Percentiles rank a stretch among this genome's conserved stretches.
These are phyloP conservation scores for Agrotis ipsilon DNA, from an alignment of 2,888 invertebrate genomes.

Conservation along the genomic window DNA sequence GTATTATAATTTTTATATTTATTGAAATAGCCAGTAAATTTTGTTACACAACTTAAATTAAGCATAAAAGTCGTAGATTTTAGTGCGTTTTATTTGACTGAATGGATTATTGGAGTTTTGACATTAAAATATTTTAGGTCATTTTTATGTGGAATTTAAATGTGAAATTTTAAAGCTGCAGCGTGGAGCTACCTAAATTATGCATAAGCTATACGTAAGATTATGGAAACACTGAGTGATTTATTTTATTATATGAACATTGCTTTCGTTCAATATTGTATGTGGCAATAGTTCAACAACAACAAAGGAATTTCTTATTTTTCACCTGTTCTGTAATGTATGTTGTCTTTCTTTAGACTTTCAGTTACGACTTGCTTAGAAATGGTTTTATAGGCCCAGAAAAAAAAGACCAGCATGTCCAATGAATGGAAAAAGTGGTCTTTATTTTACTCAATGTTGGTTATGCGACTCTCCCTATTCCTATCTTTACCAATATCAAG, in stretches of 20 bases:
- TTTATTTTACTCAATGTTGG: conserved; percentile 18
- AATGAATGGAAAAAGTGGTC: conserved; percentile 12
- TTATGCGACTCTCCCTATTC: conserved; percentile 20
- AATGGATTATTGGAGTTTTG: conserved; percentile 41
- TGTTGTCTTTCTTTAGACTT: not conserved
- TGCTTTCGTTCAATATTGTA: not conserved
- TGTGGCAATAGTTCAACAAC: not conserved
- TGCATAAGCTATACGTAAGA: not conserved
- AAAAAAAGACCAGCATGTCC: not conserved
- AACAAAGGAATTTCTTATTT: not conserved
- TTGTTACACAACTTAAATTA: conserved; percentile 40
- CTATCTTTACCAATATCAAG: conserved; percentile 47
- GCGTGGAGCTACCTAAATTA: not conserved
- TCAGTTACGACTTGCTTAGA: not conserved
- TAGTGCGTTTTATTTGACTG: conserved; percentile 44
- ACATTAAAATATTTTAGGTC: conserved; percentile 35
- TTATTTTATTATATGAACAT: conserved; percentile 1
- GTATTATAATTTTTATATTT: conserved; percentile 52
- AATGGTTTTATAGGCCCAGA: not conserved
- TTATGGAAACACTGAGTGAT: not conserved
- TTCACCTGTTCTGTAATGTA: not conserved
- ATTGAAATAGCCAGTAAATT: conserved; percentile 45
- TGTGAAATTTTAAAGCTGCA: not conserved
- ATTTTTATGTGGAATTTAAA: conserved; percentile 37
- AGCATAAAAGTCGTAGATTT: conserved; percentile 37